Base-by-base conservation (phyloP, 2,113 vertebrate genomes). In the Arenaria interpres region DNA sequence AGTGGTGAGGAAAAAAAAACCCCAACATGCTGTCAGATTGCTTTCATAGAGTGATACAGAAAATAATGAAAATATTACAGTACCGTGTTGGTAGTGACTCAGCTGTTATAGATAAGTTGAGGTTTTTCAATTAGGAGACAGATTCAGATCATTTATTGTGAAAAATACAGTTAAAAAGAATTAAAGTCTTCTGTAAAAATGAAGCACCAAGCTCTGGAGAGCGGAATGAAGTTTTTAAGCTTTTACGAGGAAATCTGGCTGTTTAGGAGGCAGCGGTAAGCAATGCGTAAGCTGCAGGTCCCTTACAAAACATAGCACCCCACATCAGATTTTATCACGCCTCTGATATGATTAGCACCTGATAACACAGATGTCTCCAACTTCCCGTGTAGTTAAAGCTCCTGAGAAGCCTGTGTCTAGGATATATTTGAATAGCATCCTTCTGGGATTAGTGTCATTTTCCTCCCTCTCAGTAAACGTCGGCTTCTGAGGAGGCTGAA, bases 11-110 rank as follows among this genome's bases (percentile, higher is more conserved):
- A 6, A 88, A 94, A 96, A 79, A 83, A 81, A 73, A 7, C 6
- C 68, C 43, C 57, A 78, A 82, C 28, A 53, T 62, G 45, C 86
- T 92, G 69, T 74, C 93, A 92, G 92, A 81, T 76, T 93, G 89
- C 92, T 91, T 90, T 92, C 74, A 57, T 62, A 88, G 77, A 85
- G 33, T 27, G 33, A 71, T 72, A 60, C 15, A 92, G 90, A 93
- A 88, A 96, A 90, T 89, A 96, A 88, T 51, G 81, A 90, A 96
- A 94, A 92, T 93, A 95, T 96, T 95, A 92, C 83, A 78, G 93
- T 64, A 66, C 51, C 5, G 32, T 93, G 83, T 75, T 92, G 84
- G 35, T 71, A 94, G 86, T 96, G 94, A 91, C 57, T 96, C 92
- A 81, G 80, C 83, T 94, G 86, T 54, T 91, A 75, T 1, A 12